Base-by-base conservation (phyloP, 2,113 vertebrate genomes). In the Sturnus vulgaris region DNA sequence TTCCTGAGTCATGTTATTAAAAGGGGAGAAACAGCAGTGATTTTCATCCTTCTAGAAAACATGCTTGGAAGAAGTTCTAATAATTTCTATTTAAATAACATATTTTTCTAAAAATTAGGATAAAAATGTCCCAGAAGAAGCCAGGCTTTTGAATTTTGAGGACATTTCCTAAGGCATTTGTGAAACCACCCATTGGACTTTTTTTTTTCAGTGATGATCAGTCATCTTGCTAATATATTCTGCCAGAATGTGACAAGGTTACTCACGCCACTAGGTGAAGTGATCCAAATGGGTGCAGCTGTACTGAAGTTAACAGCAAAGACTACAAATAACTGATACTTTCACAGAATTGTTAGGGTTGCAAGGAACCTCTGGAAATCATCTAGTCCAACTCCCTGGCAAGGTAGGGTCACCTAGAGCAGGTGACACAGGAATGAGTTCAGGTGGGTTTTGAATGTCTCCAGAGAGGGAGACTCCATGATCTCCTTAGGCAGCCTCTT, bases 11-110 rank as follows among this genome's bases (percentile, higher is more conserved):
- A 47, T 2, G 4, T 20, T 27, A 68, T 27, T 81, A 30, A 79
- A 81, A 46, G 5, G 2, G 9, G 5, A 1, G 5, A 80, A 91
- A 81, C 5, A 0, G 4, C 13, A 52, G 8, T 11, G 2, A 76
- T 84, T 89, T 78, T 53, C 60, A 84, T 68, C 18, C 18, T 75
- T 18, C 39, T 71, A 71, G 30, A 47, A 88, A 71, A 61, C 3
- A 10, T 21, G 7, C n/a, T 37, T 55, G 15, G 17, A 50, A 31
- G 28, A 69, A 75, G 19, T 31, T 31, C 10, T 40, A n/a, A 15
- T 77, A 10, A 61, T 69, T 83, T 39, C 52, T 82, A 30, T 14
- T 52, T 31, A 15, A 40, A 40, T 39, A n/a, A 25, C 8, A 53
- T 10, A 57, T 3, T 37, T 20, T 39, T 81, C 31, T 64, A 75